Evolutionary conservation across 2,797 vertebrate genomes (phyloP).

Genomic region (Apogon talboti): DNA sequence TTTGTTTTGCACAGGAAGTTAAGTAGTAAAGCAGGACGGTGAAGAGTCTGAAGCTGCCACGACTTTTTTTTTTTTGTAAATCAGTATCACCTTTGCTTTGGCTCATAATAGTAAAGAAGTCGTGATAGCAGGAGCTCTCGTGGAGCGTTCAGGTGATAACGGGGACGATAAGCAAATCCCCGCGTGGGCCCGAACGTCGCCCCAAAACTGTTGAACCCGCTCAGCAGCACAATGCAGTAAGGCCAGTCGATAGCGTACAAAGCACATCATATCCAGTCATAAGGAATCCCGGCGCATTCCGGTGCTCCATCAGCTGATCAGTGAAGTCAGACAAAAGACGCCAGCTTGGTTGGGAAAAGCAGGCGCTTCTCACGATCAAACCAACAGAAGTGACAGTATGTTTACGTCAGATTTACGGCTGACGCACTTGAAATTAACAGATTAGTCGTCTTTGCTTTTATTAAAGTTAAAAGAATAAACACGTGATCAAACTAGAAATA

Average conservation of each 20-base stretch:
- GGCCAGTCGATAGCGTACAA: slow-evolving; percentile 23
- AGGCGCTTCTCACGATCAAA: slow-evolving; percentile 21
- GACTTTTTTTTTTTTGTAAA: no score
- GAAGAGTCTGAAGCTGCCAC: slow-evolving; percentile 23
- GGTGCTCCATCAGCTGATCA: slow-evolving; percentile 10
- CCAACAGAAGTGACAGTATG: neutral
- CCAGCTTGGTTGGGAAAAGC: slow-evolving; percentile 7
- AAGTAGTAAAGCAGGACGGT: slow-evolving; percentile 28
- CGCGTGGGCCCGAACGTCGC: neutral
- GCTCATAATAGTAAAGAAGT: slow-evolving; percentile 7
- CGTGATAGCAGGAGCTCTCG: slow-evolving; percentile 6
- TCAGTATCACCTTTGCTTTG: slow-evolving; percentile 18
- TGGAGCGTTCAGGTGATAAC: slow-evolving; percentile 25
- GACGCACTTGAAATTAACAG: slow-evolving; percentile 10
- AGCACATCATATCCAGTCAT: slow-evolving; percentile 51
- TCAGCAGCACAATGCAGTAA: slow-evolving; percentile 33
- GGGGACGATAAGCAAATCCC: neutral
- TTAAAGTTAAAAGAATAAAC: slow-evolving; percentile 6
- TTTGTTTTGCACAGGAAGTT: slow-evolving; percentile 43
- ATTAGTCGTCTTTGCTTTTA: slow-evolving; percentile 13
- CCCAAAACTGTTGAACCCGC: neutral
- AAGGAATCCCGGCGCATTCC: slow-evolving; percentile 7
- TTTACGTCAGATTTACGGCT: slow-evolving; percentile 16
- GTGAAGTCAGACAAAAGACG: neutral
- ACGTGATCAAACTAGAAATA: neutral